Percentiles rank a stretch among this genome's conserved stretches.
phyloP scores from a whole-genome alignment of 2,113 vertebrate genomes.

The Butorides virescens region DNA sequence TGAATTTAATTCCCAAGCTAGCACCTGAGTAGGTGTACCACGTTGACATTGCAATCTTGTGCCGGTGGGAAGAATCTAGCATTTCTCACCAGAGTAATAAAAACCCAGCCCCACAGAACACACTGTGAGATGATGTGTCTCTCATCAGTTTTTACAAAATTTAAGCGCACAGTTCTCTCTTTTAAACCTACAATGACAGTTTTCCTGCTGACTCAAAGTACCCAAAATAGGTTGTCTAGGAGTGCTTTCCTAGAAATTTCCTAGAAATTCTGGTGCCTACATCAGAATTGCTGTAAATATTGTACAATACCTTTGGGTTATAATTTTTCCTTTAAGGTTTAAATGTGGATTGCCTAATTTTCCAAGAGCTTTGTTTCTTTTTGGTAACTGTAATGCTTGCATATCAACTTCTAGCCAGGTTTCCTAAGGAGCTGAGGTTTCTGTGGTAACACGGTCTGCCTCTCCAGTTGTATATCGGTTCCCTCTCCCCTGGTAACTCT shows the following conservation, averaged over 20 bases:
- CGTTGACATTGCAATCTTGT: neutral
- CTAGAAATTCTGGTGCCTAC: neutral
- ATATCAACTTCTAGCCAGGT: neutral
- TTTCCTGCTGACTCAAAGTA: neutral
- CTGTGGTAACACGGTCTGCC: neutral
- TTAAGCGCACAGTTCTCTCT: neutral
- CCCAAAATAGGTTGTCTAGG: neutral
- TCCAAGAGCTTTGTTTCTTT: neutral
- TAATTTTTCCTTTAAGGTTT: neutral
- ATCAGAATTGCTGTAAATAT: neutral
- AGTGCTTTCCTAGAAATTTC: neutral
- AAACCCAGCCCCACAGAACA: neutral
- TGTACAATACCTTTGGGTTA: neutral
- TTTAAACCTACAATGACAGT: neutral
- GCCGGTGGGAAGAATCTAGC: constrained; percentile 17
- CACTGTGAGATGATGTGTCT: neutral
- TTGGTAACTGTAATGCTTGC: neutral
- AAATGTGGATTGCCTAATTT: neutral
- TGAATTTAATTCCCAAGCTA: neutral
- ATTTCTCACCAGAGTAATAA: neutral
- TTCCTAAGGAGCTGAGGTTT: neutral
- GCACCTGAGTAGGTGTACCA: neutral
- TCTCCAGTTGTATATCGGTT: neutral
- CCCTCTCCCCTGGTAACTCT: neutral
- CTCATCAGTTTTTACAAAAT: neutral